These are phyloP conservation scores for Rattus rattus DNA, from an alignment of 2,113 vertebrate genomes.

Conservation along the genomic window DNA sequence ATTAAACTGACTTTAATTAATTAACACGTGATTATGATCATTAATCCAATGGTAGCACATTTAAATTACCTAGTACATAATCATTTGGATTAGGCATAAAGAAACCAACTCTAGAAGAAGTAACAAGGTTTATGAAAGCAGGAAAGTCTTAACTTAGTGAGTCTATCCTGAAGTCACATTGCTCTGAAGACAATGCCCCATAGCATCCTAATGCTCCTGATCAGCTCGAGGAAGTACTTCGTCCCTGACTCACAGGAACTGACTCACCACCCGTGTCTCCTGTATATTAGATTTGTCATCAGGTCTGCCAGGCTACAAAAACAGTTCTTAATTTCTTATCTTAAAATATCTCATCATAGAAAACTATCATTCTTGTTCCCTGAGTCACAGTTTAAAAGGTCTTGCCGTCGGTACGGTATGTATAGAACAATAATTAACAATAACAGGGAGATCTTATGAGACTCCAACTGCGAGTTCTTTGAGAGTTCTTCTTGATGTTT, in stretches of 20 bases:
- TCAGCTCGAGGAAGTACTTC: conserved; percentile 71
- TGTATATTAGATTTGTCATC: conserved; percentile 64
- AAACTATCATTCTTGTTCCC: conserved; percentile 22
- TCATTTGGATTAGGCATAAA: neutral
- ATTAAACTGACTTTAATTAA: neutral
- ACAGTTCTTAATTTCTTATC: conserved; percentile 67
- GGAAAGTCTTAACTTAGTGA: conserved; percentile 11
- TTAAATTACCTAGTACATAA: conserved; percentile 21
- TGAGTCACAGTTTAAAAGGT: conserved; percentile 28
- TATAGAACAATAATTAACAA: neutral
- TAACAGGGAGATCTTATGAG: neutral
- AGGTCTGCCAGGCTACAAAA: conserved; percentile 77
- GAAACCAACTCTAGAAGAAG: neutral
- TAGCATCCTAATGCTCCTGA: conserved; percentile 20
- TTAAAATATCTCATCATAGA: conserved; percentile 58
- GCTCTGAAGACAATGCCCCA: conserved; percentile 63
- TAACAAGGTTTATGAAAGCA: conserved; percentile 52
- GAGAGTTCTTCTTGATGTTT: conserved; percentile 28
- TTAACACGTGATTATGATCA: conserved; percentile 9
- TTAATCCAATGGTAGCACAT: conserved; percentile 10
- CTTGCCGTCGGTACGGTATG: conserved; percentile 29
- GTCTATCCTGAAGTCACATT: conserved; percentile 17
- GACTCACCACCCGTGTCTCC: conserved; percentile 74
- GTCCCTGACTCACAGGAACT: conserved; percentile 75
- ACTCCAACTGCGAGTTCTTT: neutral